Base-by-base conservation (phyloP, 2,113 vertebrate genomes). In the Archilochus colubris region DNA sequence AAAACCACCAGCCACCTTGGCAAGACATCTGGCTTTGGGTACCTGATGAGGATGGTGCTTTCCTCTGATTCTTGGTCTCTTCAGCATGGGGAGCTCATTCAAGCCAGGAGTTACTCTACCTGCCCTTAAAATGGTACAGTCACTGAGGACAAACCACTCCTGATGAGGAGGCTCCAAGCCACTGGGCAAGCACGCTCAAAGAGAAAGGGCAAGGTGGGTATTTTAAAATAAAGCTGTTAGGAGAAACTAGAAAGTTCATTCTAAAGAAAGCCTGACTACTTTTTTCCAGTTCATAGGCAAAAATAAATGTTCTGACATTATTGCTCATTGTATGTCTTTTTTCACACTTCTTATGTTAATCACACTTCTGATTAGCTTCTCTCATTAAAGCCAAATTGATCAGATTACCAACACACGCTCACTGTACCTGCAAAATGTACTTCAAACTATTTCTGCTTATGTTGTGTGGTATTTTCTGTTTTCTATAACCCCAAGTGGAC, bases 251-350 rank as follows among this genome's bases (percentile, higher is more conserved):
- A 40, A 40, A 55, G 0, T 48, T 88, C 58, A 22, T 69, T 74
- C 22, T 46, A 12, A 85, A 53, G 40, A 85, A 85, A 0, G 1
- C 10, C 30, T 24, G 18, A 83, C 4, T 18, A 44, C 30, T 55
- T 86, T 10, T 64, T 82, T 68, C 84, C 46, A 82, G 88, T 61
- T 81, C 58, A 62, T 0, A 40, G 30, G 28, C 25, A 85, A 64
- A 85, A 66, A 36, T 36, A 67, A 40, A 8, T 2, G 14, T 75
- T 67, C 33, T 78, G 28, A 70, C 23, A 44, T 10, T 33, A 18
- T 7, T 74, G 28, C 40, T 83, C 21, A n/a, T 10, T 57, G 21
- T 0, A 0, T 44, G 28, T 38, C 18, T 44, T 31, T 74, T 48
- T 28, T 86, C 66, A 57, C 6, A 4, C 28, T 78, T 77, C 30